phyloP scores from a whole-genome alignment of 2,888 invertebrate species.

The Lasioglossum pauxillum region DNA sequence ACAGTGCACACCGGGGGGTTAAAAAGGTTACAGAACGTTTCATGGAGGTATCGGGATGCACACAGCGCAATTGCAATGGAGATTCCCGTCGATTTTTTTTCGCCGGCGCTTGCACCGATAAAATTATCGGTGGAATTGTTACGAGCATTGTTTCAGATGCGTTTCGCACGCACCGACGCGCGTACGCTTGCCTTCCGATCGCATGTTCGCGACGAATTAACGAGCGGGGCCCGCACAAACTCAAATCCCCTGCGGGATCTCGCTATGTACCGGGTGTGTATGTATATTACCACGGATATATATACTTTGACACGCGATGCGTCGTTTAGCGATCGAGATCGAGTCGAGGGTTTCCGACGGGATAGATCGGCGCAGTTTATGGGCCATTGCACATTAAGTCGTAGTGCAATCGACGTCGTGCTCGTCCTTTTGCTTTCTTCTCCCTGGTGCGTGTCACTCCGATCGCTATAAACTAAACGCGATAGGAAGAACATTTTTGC shows the following conservation, averaged over 20 bases:
- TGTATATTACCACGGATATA: not conserved
- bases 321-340: slow-evolving; percentile 52
- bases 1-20: not conserved
- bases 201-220: slow-evolving; percentile 49
- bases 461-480: not conserved
- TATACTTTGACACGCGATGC: slow-evolving; percentile 50
- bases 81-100: not conserved
- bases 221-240: not conserved
- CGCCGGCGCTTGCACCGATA: not conserved
- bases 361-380: slow-evolving; percentile 34
- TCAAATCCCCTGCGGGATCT: slow-evolving; percentile 2
- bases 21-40: not conserved
- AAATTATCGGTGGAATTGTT: not conserved
- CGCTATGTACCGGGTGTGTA: slow-evolving; percentile 51
- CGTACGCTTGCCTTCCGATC: slow-evolving; percentile 16
- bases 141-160: not conserved
- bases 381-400: slow-evolving; percentile 7
- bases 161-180: not conserved
- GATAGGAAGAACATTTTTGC: not conserved
- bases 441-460: not conserved
- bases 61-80: not conserved
- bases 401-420: not conserved
- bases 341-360: slow-evolving; percentile 32
- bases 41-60: not conserved
- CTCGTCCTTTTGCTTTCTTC: not conserved